Evolutionary conservation across 2,888 invertebrate genomes (phyloP).

Genomic region (Amblyjoppa proteus): DNA sequence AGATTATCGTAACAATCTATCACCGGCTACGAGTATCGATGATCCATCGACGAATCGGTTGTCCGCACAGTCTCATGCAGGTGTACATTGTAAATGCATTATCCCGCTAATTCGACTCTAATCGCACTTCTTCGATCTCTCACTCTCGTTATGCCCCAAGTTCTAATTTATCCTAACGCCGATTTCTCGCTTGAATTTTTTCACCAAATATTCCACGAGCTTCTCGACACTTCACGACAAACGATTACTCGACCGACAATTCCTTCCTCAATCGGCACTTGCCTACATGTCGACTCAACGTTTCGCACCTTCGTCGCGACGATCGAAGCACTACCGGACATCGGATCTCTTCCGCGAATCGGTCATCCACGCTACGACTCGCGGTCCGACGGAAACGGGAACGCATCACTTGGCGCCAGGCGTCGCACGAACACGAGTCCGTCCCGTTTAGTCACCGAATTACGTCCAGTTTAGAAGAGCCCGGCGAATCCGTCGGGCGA

Average conservation of each 20-base stretch:
- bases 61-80: background rate
- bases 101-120: background rate
- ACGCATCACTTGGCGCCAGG: conserved; percentile 47
- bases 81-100: background rate
- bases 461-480: conserved; percentile 24
- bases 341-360: background rate
- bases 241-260: background rate
- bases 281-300: background rate
- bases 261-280: background rate
- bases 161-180: background rate
- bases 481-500: conserved; percentile 38
- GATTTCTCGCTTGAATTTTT: background rate
- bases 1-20: conserved; percentile 70
- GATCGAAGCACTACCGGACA: background rate
- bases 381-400: background rate
- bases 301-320: background rate
- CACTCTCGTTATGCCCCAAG: background rate
- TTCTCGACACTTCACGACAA: background rate
- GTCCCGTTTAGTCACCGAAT: conserved; percentile 57
- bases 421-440: conserved; percentile 17
- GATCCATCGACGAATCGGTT: conserved; percentile 50
- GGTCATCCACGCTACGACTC: background rate
- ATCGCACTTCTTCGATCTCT: background rate
- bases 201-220: background rate
- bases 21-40: conserved; percentile 70